Conservation (phyloP, 2,888 invertebrate species). For the Drosophila glabriapex region DNA sequence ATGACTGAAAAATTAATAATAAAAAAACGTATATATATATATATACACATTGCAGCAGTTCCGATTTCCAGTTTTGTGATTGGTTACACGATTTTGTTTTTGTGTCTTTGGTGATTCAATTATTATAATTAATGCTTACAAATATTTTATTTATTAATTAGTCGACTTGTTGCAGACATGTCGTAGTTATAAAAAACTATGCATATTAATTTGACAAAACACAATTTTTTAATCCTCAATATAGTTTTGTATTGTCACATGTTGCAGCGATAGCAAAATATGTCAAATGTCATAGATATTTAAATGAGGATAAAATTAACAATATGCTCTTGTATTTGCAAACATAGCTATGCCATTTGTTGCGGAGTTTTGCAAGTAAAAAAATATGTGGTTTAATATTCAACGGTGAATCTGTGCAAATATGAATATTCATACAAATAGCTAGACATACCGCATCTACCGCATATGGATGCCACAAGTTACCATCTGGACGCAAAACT, state of each 20-base stretch:
- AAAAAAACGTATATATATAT: neutral
- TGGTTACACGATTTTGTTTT: slow-evolving; percentile 14
- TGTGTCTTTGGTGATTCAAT: slow-evolving; percentile 55
- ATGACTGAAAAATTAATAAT: slow-evolving; percentile 32
- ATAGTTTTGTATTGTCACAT: neutral
- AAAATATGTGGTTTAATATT: slow-evolving; percentile 18
- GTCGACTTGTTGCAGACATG: neutral
- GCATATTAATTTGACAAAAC: slow-evolving; percentile 4
- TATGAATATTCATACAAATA: neutral
- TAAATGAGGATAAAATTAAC: slow-evolving; percentile 4
- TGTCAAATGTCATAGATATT: slow-evolving; percentile 31
- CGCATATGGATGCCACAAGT: slow-evolving; percentile 8
- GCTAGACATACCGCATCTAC: slow-evolving; percentile 2
- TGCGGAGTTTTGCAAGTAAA: neutral
- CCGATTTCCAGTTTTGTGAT: slow-evolving; percentile 13
- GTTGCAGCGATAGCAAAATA: slow-evolving; percentile 10
- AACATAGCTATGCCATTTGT: slow-evolving; percentile 19
- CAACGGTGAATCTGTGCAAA: slow-evolving; percentile 7
- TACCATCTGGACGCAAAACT: slow-evolving; percentile 3
- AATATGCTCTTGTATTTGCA: slow-evolving; percentile 3
- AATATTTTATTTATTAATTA: slow-evolving; percentile 19
- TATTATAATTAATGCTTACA: slow-evolving; percentile 48
- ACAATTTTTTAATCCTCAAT: neutral
- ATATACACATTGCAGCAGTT: slow-evolving; percentile 14
- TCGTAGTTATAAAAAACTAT: neutral